Conservation (phyloP, 2,113 vertebrate genomes). For the Balaeniceps rex region DNA sequence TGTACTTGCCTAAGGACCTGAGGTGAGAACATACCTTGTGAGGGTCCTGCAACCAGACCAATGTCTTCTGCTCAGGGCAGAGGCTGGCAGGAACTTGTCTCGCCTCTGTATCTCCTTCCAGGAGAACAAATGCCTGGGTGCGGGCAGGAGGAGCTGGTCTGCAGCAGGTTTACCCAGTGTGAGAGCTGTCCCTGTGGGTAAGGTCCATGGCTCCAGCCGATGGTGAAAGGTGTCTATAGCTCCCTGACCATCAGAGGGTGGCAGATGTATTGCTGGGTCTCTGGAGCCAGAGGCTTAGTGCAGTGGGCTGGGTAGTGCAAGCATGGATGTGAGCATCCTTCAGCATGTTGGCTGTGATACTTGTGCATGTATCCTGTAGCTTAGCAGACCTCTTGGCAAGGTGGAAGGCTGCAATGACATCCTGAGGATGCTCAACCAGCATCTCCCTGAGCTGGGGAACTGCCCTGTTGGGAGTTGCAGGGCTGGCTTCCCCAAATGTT, state of each 20-base stretch:
- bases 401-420: background rate
- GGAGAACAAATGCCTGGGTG: background rate
- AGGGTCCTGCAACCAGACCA: background rate
- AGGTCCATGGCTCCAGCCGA: background rate
- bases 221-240: background rate
- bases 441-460: background rate
- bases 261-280: background rate
- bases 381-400: background rate
- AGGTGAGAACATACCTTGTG: background rate
- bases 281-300: background rate
- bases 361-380: background rate
- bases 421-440: background rate
- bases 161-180: background rate
- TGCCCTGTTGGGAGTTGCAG: accelerated
- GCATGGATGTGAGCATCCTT: background rate
- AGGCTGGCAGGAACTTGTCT: background rate
- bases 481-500: background rate
- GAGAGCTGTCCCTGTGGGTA: background rate
- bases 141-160: background rate
- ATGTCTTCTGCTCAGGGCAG: background rate
- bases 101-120: background rate
- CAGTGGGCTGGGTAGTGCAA: background rate
- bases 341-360: accelerated
- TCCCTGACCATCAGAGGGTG: background rate
- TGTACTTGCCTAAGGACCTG: background rate